Percentiles rank a stretch among this genome's conserved stretches.
Evolutionary conservation across 92 coral and sea anemone genomes (phyloP).

Genomic region (Actinostola sp.): DNA sequence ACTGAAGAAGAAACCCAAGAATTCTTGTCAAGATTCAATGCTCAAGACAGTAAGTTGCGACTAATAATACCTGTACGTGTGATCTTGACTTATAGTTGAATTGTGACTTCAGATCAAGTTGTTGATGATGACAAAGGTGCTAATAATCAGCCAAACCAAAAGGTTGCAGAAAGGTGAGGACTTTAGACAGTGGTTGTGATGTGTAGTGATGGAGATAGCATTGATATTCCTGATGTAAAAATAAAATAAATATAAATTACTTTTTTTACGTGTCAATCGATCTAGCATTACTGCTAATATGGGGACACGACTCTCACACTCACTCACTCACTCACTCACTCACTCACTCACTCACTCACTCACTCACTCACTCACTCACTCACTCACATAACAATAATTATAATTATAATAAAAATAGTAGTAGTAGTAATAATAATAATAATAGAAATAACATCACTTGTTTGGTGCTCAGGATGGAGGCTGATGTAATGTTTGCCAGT

Average conservation of each 20-base stretch:
- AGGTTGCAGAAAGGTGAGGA: conserved; percentile 5
- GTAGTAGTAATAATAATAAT: neutral
- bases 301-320: too few relatives aligned
- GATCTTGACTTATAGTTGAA: neutral
- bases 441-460: neutral
- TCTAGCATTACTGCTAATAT: too few relatives aligned
- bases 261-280: too few relatives aligned
- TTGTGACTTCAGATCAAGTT: neutral
- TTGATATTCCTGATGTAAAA: neutral
- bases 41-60: conserved; percentile 2
- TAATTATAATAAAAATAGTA: too few relatives aligned
- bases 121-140: neutral
- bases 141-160: neutral
- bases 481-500: conserved; percentile 58
- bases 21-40: conserved; percentile 20
- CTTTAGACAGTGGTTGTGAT: neutral
- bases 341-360: too few relatives aligned
- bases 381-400: too few relatives aligned
- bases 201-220: neutral
- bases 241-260: too few relatives aligned
- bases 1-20: conserved; percentile 53
- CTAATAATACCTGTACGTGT: neutral
- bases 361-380: too few relatives aligned
- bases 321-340: too few relatives aligned
- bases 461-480: conserved; percentile 11